A percentile compares a stretch with the other conserved stretches of the same genome.
Evolutionary conservation across 2,797 vertebrate species (phyloP).

Genomic region (Melanotaenia parkinsoni): DNA sequence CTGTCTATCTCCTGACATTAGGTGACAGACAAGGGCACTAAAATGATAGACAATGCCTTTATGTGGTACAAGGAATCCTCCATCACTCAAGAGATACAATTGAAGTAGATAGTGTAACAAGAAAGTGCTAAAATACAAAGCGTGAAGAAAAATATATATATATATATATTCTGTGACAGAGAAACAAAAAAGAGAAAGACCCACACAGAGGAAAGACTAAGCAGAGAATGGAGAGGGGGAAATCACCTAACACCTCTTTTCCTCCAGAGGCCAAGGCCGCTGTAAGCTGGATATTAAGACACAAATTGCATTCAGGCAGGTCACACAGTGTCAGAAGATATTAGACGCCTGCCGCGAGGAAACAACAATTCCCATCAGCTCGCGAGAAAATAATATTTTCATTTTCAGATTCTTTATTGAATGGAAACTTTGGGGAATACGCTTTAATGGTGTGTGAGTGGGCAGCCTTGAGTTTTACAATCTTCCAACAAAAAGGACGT

Average conservation of each 20-base stretch:
- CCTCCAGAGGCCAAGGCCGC: constrained; percentile 88
- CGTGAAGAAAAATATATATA: constrained; percentile 3
- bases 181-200: constrained; percentile 19
- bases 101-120: constrained; percentile 38
- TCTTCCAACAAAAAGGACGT: constrained; percentile 87
- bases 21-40: constrained; percentile 64
- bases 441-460: constrained; percentile 85
- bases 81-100: constrained; percentile 58
- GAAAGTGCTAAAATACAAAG: constrained; percentile 42
- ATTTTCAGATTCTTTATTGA: constrained; percentile 98
- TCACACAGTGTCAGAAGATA: constrained; percentile 98
- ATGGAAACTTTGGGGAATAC: constrained; percentile 98
- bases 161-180: constrained; percentile 17
- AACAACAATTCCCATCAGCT: constrained; percentile 99
- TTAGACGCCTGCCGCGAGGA: constrained; percentile 95
- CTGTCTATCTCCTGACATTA: constrained; percentile 37
- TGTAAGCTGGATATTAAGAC: constrained; percentile 99
- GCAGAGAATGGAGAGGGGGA: constrained; percentile 51
- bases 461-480: constrained; percentile 86
- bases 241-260: constrained; percentile 79
- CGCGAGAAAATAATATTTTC: constrained; percentile 99
- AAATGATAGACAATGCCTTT: constrained; percentile 72
- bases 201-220: constrained; percentile 29
- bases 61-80: constrained; percentile 77
- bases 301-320: constrained; percentile 99